These are phyloP conservation scores for Mohoua ochrocephala DNA, from an alignment of 2,113 vertebrate genomes.

Conservation along the genomic window DNA sequence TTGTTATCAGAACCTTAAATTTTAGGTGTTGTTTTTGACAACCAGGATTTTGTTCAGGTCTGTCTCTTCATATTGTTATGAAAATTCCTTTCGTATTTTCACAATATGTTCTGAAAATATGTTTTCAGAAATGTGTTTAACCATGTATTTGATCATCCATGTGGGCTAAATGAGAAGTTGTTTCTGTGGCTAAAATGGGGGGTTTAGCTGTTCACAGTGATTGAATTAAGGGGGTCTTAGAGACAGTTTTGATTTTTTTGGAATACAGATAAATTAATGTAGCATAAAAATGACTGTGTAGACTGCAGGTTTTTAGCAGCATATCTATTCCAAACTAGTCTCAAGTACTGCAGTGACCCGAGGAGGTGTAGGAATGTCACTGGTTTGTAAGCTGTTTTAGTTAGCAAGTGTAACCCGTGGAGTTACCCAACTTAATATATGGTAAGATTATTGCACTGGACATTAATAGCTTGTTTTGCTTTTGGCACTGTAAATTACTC, in stretches of 20 bases:
- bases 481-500: conserved; percentile 25
- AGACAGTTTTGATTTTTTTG: neutral
- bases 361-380: neutral
- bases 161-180: accelerated
- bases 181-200: neutral
- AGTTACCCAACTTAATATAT: neutral
- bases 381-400: neutral
- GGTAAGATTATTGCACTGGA: neutral
- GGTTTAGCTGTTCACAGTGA: neutral
- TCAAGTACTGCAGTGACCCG: neutral
- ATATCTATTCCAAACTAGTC: neutral
- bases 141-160: neutral
- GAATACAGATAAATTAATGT: neutral
- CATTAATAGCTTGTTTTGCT: conserved; percentile 3
- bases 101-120: neutral
- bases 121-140: neutral
- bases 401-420: neutral
- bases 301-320: neutral
- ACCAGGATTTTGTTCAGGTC: neutral
- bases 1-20: neutral
- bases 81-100: neutral
- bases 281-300: neutral
- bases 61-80: neutral
- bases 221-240: neutral
- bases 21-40: neutral